phyloP scores from a whole-genome alignment of 2,113 vertebrate species.

The Mus musculus region GRCm39 chr3:149777001-149777500 shows the following conservation, averaged over 20 bases:
- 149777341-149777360: background rate
- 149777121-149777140: background rate
- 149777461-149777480: background rate
- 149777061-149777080: background rate
- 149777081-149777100: rapidly evolving
- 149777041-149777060: rapidly evolving
- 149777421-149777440: background rate
- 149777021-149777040: background rate
- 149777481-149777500: background rate
- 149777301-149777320: background rate
- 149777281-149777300: background rate
- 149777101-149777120: too few species aligned
- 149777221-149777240: background rate
- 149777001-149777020: too few species aligned
- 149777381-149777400: background rate
- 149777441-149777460: background rate
- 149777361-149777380: background rate
- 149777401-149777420: background rate
- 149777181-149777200: background rate
- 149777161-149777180: background rate
- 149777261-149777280: background rate
- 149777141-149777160: background rate
- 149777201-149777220: background rate
- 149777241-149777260: background rate
- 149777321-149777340: background rate